Base-by-base conservation (phyloP, 2,113 vertebrate genomes). In the Ramphastos sulfuratus region DNA sequence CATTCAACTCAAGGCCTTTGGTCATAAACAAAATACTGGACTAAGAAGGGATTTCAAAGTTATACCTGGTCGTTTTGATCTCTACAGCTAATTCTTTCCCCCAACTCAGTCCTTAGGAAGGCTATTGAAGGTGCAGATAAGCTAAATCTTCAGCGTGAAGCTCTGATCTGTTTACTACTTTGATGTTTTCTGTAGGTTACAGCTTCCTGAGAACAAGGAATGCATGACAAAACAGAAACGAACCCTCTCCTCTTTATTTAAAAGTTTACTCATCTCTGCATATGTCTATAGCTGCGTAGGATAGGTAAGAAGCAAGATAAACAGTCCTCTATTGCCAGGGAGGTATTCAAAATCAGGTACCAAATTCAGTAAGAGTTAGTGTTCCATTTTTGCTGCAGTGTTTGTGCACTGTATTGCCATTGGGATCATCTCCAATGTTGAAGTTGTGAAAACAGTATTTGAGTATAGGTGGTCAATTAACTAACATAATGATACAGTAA, bases 41-140 rank as follows among this genome's bases (percentile, higher is more conserved):
- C 73, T 93, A 56, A 82, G 78, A 91, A n/a, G 64, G 46, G 30
- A 80, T 94, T 87, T 89, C 65, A 90, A 97, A 95, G 56, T 80
- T 80, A 19, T 33, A 79, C 30, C 42, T 73, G 44, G 24, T 77
- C 18, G 44, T 74, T 84, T 94, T 84, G 85, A 90, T 94, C 58
- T 91, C 72, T 90, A 20, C 30, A 78, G 67, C 61, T 91, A 76
- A 90, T 90, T 83, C 73, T 85, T 85, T 90, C 69, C 71, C 19
- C 60, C 65, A 85, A 6, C n/a, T 79, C 35, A 13, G 14, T 73
- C 67, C 78, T 93, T 77, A 59, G 61, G 60, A 85, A 82, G 58
- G 48, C 33, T 79, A 44, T 46, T 91, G 71, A 85, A 93, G 31
- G 28, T 58, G 37, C 83, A 69, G 54, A n/a, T 85, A 65, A 93